A percentile compares a stretch with the other conserved stretches of the same genome.
Conservation (phyloP, 1,140 invertebrate species). For the Drosophila persimilis region DNA sequence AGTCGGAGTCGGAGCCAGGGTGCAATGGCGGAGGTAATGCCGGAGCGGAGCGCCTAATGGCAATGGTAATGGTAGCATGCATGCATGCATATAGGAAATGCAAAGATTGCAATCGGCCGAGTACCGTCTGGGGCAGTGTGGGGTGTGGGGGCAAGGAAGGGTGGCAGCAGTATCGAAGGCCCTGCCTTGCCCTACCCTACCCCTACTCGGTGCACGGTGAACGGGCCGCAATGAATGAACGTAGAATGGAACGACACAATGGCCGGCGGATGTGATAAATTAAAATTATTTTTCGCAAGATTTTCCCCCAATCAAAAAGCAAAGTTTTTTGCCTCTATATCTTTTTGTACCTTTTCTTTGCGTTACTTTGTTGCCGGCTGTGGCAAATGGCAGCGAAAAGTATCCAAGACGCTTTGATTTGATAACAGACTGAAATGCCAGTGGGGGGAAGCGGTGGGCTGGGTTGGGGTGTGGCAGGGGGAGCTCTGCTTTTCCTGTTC, state of each 20-base stretch:
- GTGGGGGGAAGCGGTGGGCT: neutral
- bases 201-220: neutral
- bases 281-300: conserved; percentile 82
- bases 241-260: conserved; percentile 66
- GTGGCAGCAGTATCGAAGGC: conserved; percentile 11
- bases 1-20: conserved; percentile 37
- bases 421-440: conserved; percentile 61
- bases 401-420: conserved; percentile 67
- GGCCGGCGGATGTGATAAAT: conserved; percentile 81
- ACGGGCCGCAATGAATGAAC: conserved; percentile 39
- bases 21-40: conserved; percentile 39
- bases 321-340: conserved; percentile 31
- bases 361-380: neutral
- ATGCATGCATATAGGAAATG: conserved; percentile 80
- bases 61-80: conserved; percentile 70
- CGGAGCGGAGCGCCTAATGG: conserved; percentile 43
- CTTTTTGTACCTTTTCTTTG: conserved; percentile 12
- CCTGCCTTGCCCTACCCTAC: conserved; percentile 14
- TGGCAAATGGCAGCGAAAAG: conserved; percentile 29
- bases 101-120: conserved; percentile 69
- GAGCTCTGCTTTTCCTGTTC: conserved; percentile 1
- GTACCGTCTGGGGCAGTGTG: conserved; percentile 13
- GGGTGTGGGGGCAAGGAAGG: neutral
- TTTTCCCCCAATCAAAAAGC: conserved; percentile 66
- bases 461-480: neutral